A percentile compares a stretch with the other conserved stretches of the same genome.
Evolutionary conservation across 2,113 vertebrate species (phyloP).

Genomic region (Dromiciops gliroides): DNA sequence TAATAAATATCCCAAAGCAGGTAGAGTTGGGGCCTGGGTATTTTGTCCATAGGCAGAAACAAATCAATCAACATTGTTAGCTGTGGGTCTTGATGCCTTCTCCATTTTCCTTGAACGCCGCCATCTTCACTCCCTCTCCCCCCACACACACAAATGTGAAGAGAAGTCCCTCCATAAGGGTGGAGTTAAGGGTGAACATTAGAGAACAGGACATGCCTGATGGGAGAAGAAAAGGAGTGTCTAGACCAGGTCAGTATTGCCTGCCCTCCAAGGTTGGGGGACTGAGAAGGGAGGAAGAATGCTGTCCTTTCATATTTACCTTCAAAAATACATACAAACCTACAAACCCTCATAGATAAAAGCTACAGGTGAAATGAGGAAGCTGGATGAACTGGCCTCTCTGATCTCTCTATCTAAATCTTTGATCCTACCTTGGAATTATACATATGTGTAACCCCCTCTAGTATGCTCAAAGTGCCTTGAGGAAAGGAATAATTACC

Average conservation of each 20-base stretch:
- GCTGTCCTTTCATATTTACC: neutral
- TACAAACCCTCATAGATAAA: neutral
- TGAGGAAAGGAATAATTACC: neutral
- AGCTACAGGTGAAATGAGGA: neutral
- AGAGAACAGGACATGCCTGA: neutral
- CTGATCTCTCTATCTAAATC: neutral
- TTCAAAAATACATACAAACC: conserved; percentile 5
- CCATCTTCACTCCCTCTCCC: neutral
- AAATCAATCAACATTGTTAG: neutral
- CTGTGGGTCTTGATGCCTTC: neutral
- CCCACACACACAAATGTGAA: neutral
- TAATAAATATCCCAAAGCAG: neutral
- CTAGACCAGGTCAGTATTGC: neutral
- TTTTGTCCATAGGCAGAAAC: neutral
- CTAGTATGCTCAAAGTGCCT: conserved; percentile 1
- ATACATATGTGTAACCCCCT: neutral
- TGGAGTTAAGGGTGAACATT: neutral
- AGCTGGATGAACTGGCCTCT: neutral
- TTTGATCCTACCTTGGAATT: neutral
- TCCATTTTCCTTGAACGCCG: neutral
- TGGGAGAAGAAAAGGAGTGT: neutral
- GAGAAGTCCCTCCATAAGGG: neutral
- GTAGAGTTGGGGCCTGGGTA: neutral
- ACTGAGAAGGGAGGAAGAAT: neutral
- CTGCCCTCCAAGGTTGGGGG: neutral